Conservation (phyloP, 2,113 vertebrate species). For the Holacanthus passer region DNA sequence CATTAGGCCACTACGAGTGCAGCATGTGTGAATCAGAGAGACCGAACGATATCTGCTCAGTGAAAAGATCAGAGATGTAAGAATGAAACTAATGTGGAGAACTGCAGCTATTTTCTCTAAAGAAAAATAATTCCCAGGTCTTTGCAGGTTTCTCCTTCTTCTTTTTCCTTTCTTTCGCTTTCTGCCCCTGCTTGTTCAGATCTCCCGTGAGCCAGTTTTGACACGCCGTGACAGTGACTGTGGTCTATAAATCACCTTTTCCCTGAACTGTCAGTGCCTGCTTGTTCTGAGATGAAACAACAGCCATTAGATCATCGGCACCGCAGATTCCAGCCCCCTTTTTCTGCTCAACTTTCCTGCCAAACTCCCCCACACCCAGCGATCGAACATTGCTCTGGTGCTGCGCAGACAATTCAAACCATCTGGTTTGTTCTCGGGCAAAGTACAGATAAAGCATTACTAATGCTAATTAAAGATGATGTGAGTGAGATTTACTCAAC, state of each 20-base stretch:
- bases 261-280: conserved; percentile 74
- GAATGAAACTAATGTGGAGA: conserved; percentile 26
- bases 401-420: conserved; percentile 62
- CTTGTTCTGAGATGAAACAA: conserved; percentile 82
- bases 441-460: conserved; percentile 71
- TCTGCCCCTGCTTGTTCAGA: conserved; percentile 50
- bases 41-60: conserved; percentile 12
- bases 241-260: conserved; percentile 83
- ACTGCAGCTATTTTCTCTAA: conserved; percentile 17
- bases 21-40: conserved; percentile 11
- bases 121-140: conserved; percentile 23
- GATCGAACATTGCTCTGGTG: conserved; percentile 47
- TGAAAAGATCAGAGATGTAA: conserved; percentile 13
- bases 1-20: conserved; percentile 31
- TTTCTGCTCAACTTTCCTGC: conserved; percentile 65
- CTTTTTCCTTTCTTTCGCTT: conserved; percentile 14
- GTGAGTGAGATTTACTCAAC: conserved; percentile 65
- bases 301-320: conserved; percentile 82
- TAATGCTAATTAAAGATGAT: conserved; percentile 77
- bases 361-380: conserved; percentile 56
- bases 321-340: conserved; percentile 67
- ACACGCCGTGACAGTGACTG: conserved; percentile 67
- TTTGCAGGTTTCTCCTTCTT: conserved; percentile 43
- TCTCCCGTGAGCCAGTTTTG: conserved; percentile 66
- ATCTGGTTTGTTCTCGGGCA: conserved; percentile 75